phyloP scores from a whole-genome alignment of 1,140 invertebrate species.

The Temnothorax longispinosus region DNA sequence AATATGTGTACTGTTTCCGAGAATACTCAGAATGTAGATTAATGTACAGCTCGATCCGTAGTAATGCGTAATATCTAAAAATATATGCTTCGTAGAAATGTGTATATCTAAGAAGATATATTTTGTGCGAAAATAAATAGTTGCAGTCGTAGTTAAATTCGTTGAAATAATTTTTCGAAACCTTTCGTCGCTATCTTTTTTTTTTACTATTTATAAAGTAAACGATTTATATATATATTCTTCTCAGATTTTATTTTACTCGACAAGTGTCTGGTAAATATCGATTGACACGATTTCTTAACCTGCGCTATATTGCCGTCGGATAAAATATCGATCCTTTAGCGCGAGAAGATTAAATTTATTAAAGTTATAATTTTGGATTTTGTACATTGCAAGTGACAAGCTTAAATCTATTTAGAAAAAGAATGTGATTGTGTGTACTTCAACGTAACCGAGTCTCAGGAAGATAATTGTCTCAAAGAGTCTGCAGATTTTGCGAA shows the following conservation, averaged over 20 bases:
- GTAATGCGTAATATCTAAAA: too few species aligned
- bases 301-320: not conserved
- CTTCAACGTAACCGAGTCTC: slow-evolving; percentile 60
- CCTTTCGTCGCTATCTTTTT: not conserved
- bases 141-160: slow-evolving; percentile 44
- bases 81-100: slow-evolving; percentile 47
- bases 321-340: not conserved
- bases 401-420: slow-evolving; percentile 67
- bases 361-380: slow-evolving; percentile 71
- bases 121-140: slow-evolving; percentile 72
- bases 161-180: not conserved
- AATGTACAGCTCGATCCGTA: slow-evolving; percentile 62
- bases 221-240: not conserved
- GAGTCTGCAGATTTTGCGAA: not conserved
- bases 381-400: slow-evolving; percentile 66
- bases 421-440: slow-evolving; percentile 47
- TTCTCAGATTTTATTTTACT: not conserved
- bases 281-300: not conserved
- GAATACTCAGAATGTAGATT: slow-evolving; percentile 54
- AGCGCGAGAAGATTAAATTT: slow-evolving; percentile 65
- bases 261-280: not conserved
- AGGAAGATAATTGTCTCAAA: slow-evolving; percentile 14
- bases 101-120: slow-evolving; percentile 64
- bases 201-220: not conserved
- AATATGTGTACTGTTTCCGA: slow-evolving; percentile 36